phyloP scores from a whole-genome alignment of 2,888 invertebrate species.

The Plutella xylostella region DNA sequence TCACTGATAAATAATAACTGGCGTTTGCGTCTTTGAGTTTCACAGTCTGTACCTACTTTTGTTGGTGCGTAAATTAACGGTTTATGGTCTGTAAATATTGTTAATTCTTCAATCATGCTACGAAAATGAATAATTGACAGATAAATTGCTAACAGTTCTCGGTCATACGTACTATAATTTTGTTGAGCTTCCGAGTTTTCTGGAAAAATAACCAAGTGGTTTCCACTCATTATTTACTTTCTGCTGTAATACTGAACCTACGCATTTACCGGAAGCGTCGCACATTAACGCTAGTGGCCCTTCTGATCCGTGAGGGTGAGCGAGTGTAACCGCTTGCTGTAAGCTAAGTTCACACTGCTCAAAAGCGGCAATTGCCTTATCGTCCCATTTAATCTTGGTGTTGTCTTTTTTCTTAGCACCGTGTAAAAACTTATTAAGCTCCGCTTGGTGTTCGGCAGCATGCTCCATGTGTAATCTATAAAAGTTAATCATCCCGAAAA shows the following conservation, averaged over 20 bases:
- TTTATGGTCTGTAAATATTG: too few relatives aligned
- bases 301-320: neutral
- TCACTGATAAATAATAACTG: slow-evolving; percentile 16
- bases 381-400: slow-evolving; percentile 1
- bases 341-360: neutral
- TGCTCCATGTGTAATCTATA: too few relatives aligned
- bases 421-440: neutral
- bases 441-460: too few relatives aligned
- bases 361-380: neutral
- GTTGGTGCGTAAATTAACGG: slow-evolving; percentile 16
- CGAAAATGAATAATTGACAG: slow-evolving; percentile 8
- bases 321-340: neutral
- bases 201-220: slow-evolving; percentile 9
- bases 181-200: slow-evolving; percentile 4
- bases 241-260: neutral
- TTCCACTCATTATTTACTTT: neutral
- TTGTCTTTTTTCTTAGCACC: slow-evolving; percentile 6
- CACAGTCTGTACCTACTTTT: slow-evolving; percentile 9
- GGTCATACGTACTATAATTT: slow-evolving; percentile 10
- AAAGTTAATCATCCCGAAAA: too few relatives aligned
- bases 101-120: slow-evolving; percentile 7
- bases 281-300: neutral
- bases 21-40: slow-evolving; percentile 13
- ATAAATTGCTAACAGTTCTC: slow-evolving; percentile 10
- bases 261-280: neutral